Base-by-base conservation (phyloP, 2,113 vertebrate genomes). In the Gracilinanus agilis region DNA sequence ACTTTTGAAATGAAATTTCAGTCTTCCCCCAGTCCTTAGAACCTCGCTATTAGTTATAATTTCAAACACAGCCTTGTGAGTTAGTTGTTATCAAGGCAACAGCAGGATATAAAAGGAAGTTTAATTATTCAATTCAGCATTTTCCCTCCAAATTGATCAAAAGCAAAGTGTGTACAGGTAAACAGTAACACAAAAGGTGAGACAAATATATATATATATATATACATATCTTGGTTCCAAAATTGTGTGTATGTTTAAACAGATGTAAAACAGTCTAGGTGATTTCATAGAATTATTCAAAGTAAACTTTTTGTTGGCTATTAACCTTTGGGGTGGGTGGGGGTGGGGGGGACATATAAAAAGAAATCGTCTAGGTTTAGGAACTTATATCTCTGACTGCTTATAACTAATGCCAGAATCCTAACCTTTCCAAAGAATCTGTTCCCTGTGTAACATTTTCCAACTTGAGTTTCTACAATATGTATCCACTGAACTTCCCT, bases 21-120 rank as follows among this genome's bases (percentile, higher is more conserved):
- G 40, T n/a, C 16, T 94, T 61, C 34, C 2, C 24, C 91, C 90
- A 88, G 53, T 2, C 91, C 9, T 54, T 2, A n/a, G 21, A 53
- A 53, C 49, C 2, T n/a, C 19, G 6, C 67, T 24, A 61, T 91
- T 55, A n/a, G 13, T 2, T n/a, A 29, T 16, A 92, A 34, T 92
- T 92, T 92, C 53, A 93, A 56, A 53, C 12, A 53, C 54, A 55
- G 9, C 24, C 61, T 90, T 94, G 89, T 27, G 55, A 88, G 92
- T 94, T 88, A 40, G 25, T 58, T 49, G 25, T 54, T 53, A 44
- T 19, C 53, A 3, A 92, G 34, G 53, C 21, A 53, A 89, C 25
- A 91, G 6, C 24, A 94, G 55, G 92, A 93, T 93, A 55, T 34
- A 44, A 54, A 91, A 92, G 5, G 49, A 25, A 93, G 24, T 25